These are phyloP conservation scores for Listronotus bonariensis DNA, from an alignment of 1,140 invertebrate species.

Conservation along the genomic window DNA sequence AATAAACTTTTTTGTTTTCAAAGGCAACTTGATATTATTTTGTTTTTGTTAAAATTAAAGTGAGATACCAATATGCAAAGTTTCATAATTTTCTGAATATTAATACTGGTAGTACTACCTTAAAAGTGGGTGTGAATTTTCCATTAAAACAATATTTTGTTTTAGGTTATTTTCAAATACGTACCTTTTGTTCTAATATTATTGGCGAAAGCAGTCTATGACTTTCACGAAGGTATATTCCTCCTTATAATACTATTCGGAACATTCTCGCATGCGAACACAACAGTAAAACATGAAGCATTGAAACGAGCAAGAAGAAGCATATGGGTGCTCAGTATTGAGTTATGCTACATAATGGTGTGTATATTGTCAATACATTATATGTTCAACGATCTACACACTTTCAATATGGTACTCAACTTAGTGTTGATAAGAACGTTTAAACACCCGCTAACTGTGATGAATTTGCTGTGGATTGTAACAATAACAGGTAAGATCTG, in stretches of 20 bases:
- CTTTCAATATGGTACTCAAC: slow-evolving; percentile 62
- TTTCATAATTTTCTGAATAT: too few species aligned
- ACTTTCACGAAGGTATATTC: slow-evolving; percentile 75
- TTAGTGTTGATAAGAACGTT: slow-evolving; percentile 67
- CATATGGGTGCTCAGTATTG: slow-evolving; percentile 63
- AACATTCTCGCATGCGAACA: slow-evolving; percentile 81
- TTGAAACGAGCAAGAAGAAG: slow-evolving; percentile 75
- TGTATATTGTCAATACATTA: slow-evolving; percentile 74
- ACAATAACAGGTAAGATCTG: slow-evolving; percentile 63
- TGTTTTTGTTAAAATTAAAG: too few species aligned
- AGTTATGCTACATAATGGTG: slow-evolving; percentile 69
- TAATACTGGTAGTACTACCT: too few species aligned
- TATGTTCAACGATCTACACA: slow-evolving; percentile 64
- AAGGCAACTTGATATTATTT: too few species aligned
- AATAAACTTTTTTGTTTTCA: too few species aligned
- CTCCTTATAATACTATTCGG: slow-evolving; percentile 73
- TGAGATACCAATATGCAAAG: too few species aligned
- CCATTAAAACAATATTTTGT: not conserved
- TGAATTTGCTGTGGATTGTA: slow-evolving; percentile 84
- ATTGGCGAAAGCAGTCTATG: slow-evolving; percentile 79
- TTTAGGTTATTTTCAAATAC: slow-evolving; percentile 67
- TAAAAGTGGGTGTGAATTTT: too few species aligned
- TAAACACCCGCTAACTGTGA: slow-evolving; percentile 67
- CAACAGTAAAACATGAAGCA: slow-evolving; percentile 77
- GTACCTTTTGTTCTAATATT: slow-evolving; percentile 78